phyloP scores from a whole-genome alignment of 2,797 vertebrate genomes.

The Chloroceryle amazona region DNA sequence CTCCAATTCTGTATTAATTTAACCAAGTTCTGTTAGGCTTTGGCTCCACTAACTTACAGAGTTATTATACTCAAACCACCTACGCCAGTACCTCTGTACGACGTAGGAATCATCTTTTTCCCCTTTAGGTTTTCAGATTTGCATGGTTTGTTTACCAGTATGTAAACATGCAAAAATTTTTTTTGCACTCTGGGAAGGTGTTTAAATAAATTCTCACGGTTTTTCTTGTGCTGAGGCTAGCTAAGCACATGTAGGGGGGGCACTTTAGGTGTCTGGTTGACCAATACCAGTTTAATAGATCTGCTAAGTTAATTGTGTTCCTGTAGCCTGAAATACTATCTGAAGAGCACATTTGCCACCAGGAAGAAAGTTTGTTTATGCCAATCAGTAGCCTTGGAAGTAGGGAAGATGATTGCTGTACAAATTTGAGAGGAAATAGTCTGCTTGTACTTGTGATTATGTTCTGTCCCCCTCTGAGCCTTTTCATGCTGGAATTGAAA shows the following conservation, averaged over 20 bases:
- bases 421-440: neutral
- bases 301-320: neutral
- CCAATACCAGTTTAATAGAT: neutral
- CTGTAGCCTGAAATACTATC: neutral
- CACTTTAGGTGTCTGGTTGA: neutral
- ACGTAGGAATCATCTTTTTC: neutral
- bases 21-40: neutral
- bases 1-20: neutral
- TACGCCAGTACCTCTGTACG: neutral
- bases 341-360: neutral
- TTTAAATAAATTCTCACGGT: neutral
- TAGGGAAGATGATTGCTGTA: neutral
- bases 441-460: neutral
- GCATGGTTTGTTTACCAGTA: neutral
- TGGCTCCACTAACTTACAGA: neutral
- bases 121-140: neutral
- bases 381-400: neutral
- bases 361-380: neutral
- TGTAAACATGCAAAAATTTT: neutral
- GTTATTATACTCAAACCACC: rapidly evolving
- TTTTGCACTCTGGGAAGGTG: neutral
- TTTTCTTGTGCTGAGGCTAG: neutral
- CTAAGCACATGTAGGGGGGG: neutral
- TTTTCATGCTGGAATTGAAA: neutral
- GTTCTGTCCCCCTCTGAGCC: neutral